Evolutionary conservation across 2,113 vertebrate species (phyloP).

Genomic region (Brachyistius frenatus): DNA sequence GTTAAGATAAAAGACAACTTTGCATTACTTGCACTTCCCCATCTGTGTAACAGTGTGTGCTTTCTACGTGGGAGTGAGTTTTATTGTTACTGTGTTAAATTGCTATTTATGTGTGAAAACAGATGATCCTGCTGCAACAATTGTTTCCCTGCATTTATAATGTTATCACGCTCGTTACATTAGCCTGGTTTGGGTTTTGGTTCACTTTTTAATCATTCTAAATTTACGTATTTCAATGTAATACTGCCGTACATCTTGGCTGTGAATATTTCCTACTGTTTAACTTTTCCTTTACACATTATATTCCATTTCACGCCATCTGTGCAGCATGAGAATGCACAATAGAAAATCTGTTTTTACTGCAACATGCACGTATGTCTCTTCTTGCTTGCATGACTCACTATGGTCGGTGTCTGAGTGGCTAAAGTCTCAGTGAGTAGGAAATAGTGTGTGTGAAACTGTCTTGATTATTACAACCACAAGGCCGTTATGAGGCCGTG

Average conservation of each 20-base stretch:
- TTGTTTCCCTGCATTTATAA: neutral
- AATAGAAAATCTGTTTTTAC: neutral
- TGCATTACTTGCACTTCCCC: slow-evolving; percentile 16
- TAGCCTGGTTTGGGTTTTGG: neutral
- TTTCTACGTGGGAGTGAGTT: slow-evolving; percentile 3
- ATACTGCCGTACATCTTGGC: neutral
- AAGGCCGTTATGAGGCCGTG: slow-evolving; percentile 30
- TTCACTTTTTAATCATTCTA: neutral
- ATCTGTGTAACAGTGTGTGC: slow-evolving; percentile 8
- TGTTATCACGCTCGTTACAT: neutral
- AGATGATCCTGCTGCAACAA: neutral
- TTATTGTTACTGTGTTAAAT: slow-evolving; percentile 15
- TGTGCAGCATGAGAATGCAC: slow-evolving; percentile 38
- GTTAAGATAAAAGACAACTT: slow-evolving; percentile 8
- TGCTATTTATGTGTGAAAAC: neutral
- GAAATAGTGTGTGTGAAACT: slow-evolving; percentile 45
- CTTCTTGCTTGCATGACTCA: slow-evolving; percentile 61
- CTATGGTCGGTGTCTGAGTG: slow-evolving; percentile 55
- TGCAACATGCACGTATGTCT: slow-evolving; percentile 12
- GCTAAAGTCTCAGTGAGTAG: slow-evolving; percentile 27
- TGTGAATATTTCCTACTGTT: neutral
- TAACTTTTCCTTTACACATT: neutral
- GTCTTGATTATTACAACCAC: slow-evolving; percentile 43
- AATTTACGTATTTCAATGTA: neutral
- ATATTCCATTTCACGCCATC: neutral